Evolutionary conservation across 2,113 vertebrate genomes (phyloP), one percentile per base, ranked within the genome.

Genomic region (Equus quagga): DNA sequence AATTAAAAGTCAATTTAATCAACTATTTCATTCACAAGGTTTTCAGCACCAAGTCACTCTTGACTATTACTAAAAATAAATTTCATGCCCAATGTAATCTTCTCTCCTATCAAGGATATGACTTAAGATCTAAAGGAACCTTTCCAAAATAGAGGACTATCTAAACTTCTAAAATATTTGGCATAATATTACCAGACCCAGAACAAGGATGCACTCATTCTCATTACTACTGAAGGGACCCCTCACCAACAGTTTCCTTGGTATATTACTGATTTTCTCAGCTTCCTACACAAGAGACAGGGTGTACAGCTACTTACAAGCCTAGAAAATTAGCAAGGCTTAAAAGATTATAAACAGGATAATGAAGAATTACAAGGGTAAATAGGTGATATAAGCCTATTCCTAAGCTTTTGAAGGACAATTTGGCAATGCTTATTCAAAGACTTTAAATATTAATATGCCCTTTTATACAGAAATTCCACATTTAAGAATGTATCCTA

Each of bases 391-490:
- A 89, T 19, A 91, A 93, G 64, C 17, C 60, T 72, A 85, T 33
- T 84, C 41, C 5, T 80, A 75, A 69, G 60, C 21, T 75, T 91
- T 1, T 79, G 18, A 96, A 81, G 72, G 12, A 23, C 82, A 88
- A 88, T 87, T 91, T 91, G 24, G 31, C n/a, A 89, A 86, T 64
- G 60, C 2, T 24, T 62, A 72, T 69, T 28, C 56, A 89, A 94
- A 83, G 28, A 26, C 89, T 87, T 87, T 41, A 92, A 95, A 97
- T 96, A 76, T 31, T 60, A 73, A 75, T 51, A 72, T 28, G 14
- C 3, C 33, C 19, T 92, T 96, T 91, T 72, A 91, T 17, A 79
- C 2, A 89, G 23, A 8, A 96, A 95, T 85, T 73, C 6, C 17
- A 86, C 56, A 33, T 58, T 72, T 84, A 86, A 64, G 60, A 94